phyloP scores from a whole-genome alignment of 2,113 vertebrate genomes.

The Pao palembangensis region DNA sequence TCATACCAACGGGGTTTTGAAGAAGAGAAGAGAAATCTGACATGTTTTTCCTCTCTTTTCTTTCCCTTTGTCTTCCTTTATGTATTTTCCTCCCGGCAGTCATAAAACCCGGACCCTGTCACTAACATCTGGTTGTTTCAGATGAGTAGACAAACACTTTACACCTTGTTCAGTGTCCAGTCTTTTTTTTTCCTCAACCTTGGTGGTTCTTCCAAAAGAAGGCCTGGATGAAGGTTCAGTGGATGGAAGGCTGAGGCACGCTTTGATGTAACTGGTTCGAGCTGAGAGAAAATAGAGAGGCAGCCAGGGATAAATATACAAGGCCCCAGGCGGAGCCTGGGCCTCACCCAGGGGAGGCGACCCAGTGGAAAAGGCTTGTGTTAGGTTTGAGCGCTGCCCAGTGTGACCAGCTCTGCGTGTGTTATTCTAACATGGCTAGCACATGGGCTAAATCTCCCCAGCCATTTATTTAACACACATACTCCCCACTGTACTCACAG shows the following conservation, averaged over 20 bases:
- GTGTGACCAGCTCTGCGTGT: slow-evolving; percentile 56
- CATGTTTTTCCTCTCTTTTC: slow-evolving; percentile 22
- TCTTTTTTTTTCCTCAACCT: slow-evolving; percentile 52
- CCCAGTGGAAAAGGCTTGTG: slow-evolving; percentile 58
- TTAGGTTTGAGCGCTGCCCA: slow-evolving; percentile 66
- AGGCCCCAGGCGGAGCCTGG: slow-evolving; percentile 65
- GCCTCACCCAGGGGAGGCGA: slow-evolving; percentile 64
- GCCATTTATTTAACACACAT: slow-evolving; percentile 83
- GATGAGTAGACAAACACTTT: slow-evolving; percentile 55
- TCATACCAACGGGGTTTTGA: slow-evolving; percentile 19
- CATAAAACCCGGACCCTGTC: slow-evolving; percentile 36
- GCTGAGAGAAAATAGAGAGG: slow-evolving; percentile 85
- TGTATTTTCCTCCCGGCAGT: slow-evolving; percentile 2
- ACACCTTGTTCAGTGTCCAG: slow-evolving; percentile 44
- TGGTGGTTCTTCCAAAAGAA: slow-evolving; percentile 45
- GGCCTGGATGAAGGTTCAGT: slow-evolving; percentile 18
- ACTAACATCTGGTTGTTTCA: slow-evolving; percentile 42
- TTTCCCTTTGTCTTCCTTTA: slow-evolving; percentile 1
- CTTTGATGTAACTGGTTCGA: slow-evolving; percentile 76
- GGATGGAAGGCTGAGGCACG: slow-evolving; percentile 36
- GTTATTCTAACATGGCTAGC: slow-evolving; percentile 91
- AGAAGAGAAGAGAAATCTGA: slow-evolving; percentile 34
- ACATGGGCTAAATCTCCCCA: slow-evolving; percentile 82
- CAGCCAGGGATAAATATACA: slow-evolving; percentile 86
- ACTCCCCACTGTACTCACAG: slow-evolving; percentile 69